These are phyloP conservation scores for Volucella zonaria DNA, from an alignment of 2,888 invertebrate genomes.

Conservation along the genomic window DNA sequence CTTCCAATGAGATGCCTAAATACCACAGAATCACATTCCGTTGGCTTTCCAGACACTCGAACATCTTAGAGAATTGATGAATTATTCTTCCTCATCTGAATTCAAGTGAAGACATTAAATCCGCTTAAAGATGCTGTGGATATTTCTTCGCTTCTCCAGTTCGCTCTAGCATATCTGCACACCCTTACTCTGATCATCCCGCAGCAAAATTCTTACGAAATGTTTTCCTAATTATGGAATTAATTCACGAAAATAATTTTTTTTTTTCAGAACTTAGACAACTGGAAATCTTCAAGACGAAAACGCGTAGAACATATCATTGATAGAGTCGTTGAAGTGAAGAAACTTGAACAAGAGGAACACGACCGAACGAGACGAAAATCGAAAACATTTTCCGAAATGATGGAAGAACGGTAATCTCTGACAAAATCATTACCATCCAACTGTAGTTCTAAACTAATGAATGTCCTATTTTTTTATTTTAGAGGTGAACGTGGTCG, in stretches of 20 bases:
- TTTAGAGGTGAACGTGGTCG: conserved; percentile 82
- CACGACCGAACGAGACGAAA: conserved; percentile 88
- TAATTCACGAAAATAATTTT: background rate
- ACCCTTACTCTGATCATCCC: too few relatives aligned
- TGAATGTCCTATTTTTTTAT: background rate
- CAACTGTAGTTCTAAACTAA: conserved; percentile 5
- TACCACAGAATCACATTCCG: too few relatives aligned
- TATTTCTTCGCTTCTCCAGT: too few relatives aligned
- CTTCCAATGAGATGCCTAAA: too few relatives aligned
- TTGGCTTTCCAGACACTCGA: too few relatives aligned
- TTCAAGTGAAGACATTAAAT: too few relatives aligned
- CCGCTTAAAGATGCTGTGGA: too few relatives aligned
- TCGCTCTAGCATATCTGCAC: too few relatives aligned
- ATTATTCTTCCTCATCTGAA: too few relatives aligned
- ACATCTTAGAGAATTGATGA: too few relatives aligned
- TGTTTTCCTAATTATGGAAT: too few relatives aligned
- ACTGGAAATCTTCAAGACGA: conserved; percentile 96
- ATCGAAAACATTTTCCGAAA: conserved; percentile 96
- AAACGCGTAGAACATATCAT: conserved; percentile 96
- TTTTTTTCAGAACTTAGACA: conserved; percentile 90
- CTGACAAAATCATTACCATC: background rate
- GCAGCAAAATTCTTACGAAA: too few relatives aligned
- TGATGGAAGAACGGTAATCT: conserved; percentile 92
- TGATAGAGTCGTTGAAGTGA: conserved; percentile 94
- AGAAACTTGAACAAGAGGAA: conserved; percentile 92